Base-by-base conservation (phyloP, 1,140 invertebrate species). In the Dermatophagoides farinae region DNA sequence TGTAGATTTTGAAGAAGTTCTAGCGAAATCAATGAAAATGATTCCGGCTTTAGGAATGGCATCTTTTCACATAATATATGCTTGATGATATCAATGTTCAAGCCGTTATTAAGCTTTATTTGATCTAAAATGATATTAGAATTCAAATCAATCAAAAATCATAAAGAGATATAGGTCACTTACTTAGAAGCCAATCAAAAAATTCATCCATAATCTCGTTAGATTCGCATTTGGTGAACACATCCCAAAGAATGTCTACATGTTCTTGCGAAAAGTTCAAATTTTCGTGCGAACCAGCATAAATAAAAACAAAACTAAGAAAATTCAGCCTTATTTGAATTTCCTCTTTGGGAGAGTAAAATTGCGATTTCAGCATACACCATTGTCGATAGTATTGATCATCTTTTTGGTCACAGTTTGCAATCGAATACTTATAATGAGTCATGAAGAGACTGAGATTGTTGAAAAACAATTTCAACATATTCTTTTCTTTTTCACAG, bases 391-490 rank as follows among this genome's bases (percentile, higher is more conserved):
- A 8, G 8, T 4, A 31, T 31, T 31, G 31, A 31, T 31, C 31
- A 4, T 31, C 31, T 4, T 31, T 1, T 9, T 31, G 31, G 9
- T 54, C 25, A 18, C 9, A 55, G 6, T 61, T 16, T 22, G 10
- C 20, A 40, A 1, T n/a, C 10, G 11, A 31, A 12, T 54, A 14
- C 39, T 53, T 51, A 12, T 44, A 46, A 23, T 61, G 66, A 22
- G 70, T 67, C 57, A 69, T 74, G 61, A 74, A 78, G 52, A 72
- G 68, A 16, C 73, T 67, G 12, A 80, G 67, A 68, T 92, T 88
- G 66, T 84, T 84, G 65, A 95, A 90, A 72, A 93, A 93, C 70
- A 88, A 79, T 14, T 82, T 79, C 84, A 92, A 87, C 88, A 93
- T 89, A 52, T 82, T 78, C 67, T 87, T 81, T 65, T 90, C 84